Evolutionary conservation across 2,888 invertebrate genomes (phyloP), one percentile per base, ranked within the genome.

Genomic region (Drosophila sordidula): DNA sequence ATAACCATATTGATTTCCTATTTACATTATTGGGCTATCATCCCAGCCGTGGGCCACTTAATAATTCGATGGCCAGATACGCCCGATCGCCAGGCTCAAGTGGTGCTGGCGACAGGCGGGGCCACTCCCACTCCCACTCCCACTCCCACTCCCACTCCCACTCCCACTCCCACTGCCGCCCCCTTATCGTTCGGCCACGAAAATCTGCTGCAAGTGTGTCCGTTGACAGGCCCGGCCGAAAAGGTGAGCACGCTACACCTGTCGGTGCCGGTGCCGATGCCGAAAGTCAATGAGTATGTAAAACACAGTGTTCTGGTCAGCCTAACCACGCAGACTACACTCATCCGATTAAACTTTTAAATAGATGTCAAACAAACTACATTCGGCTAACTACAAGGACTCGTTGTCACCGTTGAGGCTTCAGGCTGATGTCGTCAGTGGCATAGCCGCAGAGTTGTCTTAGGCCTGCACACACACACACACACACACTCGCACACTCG

Each of bases 341-440:
- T 87, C 86, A 87, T 89, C 89, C 86, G 89, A 89, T 87, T 89
- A 89, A 87, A 87, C 86, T 87, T 87, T 87, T 89, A 89, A 87
- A 87, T 87, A 89, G 89, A 89, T 87, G 86, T 87, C 86, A 87
- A 87, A 87, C 86, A 87, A 89, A 86, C 85, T 86, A 89, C 86
- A 82, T 77, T 79, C 83, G 61, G 80, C 86, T 79, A 76, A 72
- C 85, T 80, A 85, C 89, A 89, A 86, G 86, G 86, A 79, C 81
- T 61, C 63, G 55, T 59, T 82, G 71, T 67, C 78, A 70, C 64
- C 70, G 61, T 71, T 61, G 58, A 58, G 62, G 54, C 51, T 32
- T 41, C 11, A 32, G 52, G 41, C 52, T 52, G 52, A 52, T 52
- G 52, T 52, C 32, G 41, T 34, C 56, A 32, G 42, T 47, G 61